Conservation (phyloP, 2,797 vertebrate genomes). For the Xiphorhynchus erythropygius region DNA sequence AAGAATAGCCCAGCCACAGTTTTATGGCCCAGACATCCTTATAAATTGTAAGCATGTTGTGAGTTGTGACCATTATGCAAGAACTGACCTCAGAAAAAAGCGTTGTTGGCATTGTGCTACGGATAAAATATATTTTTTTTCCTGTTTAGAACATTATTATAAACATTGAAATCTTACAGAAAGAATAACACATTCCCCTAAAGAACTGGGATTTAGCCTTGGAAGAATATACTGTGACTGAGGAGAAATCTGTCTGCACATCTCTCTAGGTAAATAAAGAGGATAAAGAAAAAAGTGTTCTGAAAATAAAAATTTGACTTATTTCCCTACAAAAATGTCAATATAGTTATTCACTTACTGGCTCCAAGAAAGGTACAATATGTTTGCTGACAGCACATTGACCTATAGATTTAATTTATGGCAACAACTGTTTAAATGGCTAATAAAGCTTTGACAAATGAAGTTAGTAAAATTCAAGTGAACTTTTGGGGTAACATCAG, state of each 20-base stretch:
- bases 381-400: conserved; percentile 29
- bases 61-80: not conserved
- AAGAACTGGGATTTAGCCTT: not conserved
- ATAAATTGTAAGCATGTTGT: not conserved
- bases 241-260: not conserved
- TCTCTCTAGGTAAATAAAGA: not conserved
- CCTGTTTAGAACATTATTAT: not conserved
- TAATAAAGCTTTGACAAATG: conserved; percentile 51
- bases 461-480: conserved; percentile 44
- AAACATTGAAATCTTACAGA: not conserved
- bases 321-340: conserved; percentile 26
- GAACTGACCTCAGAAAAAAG: not conserved
- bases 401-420: conserved; percentile 23
- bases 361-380: not conserved
- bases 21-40: not conserved
- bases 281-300: not conserved
- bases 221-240: not conserved
- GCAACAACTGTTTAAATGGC: conserved; percentile 37
- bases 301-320: conserved; percentile 1
- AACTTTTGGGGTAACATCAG: conserved; percentile 30
- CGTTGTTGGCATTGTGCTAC: not conserved
- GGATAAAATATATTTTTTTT: not conserved
- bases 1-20: not conserved
- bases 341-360: not conserved
- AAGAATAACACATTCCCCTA: not conserved